Base-by-base conservation (phyloP, 1,140 invertebrate genomes). In the Bombus polaris region DNA sequence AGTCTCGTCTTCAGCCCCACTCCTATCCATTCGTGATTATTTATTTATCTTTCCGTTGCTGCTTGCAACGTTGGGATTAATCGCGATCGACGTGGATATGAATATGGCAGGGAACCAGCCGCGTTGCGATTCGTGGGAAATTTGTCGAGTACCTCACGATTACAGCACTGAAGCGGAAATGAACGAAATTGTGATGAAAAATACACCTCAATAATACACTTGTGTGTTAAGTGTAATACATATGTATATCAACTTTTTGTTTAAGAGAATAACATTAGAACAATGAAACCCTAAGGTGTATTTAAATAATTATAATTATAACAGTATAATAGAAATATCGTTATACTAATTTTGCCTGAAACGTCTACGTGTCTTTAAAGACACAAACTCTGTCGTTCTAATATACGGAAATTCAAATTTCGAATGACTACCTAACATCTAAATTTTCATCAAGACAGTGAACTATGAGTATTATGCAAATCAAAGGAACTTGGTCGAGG, bases 81-180 rank as follows among this genome's bases (percentile, higher is more conserved):
- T 91, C 87, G 76, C 74, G 75, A 76, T 89, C 53, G 79, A 59
- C 77, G 65, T 28, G 77, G 12, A 32, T 28, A 42, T 0, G 39
- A 12, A 44, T 13, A 22, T 22, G 47, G 8, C 18, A 13, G 22
- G 42, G 53, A 18, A 44, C 1, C 28, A 73, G 32, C 72, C 42
- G 78, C 78, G 70, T 74, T 62, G 59, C 53, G 68, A 78, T 81
- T 88, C 84, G 83, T 86, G 89, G 86, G 90, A 86, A 84, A 87
- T 75, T 75, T 57, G 66, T 42, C 44, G 32, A 6, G 9, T 4
- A 10, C 3, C 4, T 37, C 5, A 0, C 6, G 65, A 18, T 18
- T 62, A n/a, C 0, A 12, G 9, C 28, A 12, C 12, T 62, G 28
- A n/a, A 62, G 47, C 18, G 18, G 18, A 6, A 53, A 22, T 8